Conservation (phyloP, 2,113 vertebrate genomes). For the Crotalus horridus region DNA sequence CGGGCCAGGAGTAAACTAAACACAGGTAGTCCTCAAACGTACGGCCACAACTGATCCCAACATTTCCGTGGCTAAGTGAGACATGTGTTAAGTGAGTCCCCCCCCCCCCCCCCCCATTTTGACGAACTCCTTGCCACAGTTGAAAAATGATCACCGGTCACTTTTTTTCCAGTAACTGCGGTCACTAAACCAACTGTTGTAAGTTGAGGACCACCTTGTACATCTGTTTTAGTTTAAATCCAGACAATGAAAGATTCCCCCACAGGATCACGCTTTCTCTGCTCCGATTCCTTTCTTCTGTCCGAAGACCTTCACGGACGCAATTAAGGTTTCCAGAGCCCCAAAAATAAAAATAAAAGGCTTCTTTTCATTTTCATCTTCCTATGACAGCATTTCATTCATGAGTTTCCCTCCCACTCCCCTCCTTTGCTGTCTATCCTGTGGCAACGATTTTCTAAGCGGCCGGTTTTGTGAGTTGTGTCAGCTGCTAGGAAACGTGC, state of each 20-base stretch:
- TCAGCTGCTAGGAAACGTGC: background rate
- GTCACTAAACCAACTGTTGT: background rate
- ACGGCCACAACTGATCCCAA: no score
- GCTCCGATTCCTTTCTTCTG: background rate
- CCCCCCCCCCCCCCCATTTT: background rate
- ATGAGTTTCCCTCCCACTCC: background rate
- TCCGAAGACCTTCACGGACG: fast-evolving
- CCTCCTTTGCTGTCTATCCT: conserved; percentile 1
- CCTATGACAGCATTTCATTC: background rate
- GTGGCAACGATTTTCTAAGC: background rate
- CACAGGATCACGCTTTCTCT: background rate
- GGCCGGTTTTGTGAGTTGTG: conserved; percentile 26
- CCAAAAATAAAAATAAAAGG: background rate
- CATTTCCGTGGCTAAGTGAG: no score
- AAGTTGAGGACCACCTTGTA: background rate
- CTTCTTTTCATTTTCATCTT: conserved; percentile 11
- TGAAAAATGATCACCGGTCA: background rate
- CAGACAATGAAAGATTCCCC: background rate
- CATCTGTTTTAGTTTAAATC: background rate
- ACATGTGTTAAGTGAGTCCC: background rate
- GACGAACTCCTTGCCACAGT: background rate
- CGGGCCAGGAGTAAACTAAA: background rate
- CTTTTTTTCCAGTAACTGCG: no score
- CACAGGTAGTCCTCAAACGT: background rate
- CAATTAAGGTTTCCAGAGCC: background rate